phyloP scores from a whole-genome alignment of 2,113 vertebrate species.

The human region GRCh38 chr3:176272001-176272500 shows the following conservation, averaged over 20 bases:
- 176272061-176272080: neutral
- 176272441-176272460: neutral
- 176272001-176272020: neutral
- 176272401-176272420: neutral
- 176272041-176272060: neutral
- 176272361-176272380: neutral
- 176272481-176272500: slow-evolving; percentile 1
- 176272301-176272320: neutral
- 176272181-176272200: neutral
- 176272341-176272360: neutral
- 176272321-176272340: neutral
- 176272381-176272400: neutral
- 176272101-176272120: neutral
- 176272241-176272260: neutral
- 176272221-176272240: neutral
- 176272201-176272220: neutral
- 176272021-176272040: neutral
- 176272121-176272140: neutral
- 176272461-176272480: neutral
- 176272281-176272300: neutral
- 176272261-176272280: slow-evolving; percentile 21
- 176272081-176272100: neutral
- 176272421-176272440: neutral
- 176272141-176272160: neutral
- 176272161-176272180: neutral